phyloP scores from a whole-genome alignment of 1,140 invertebrate species.

The Drosophila sulfurigaster region DNA sequence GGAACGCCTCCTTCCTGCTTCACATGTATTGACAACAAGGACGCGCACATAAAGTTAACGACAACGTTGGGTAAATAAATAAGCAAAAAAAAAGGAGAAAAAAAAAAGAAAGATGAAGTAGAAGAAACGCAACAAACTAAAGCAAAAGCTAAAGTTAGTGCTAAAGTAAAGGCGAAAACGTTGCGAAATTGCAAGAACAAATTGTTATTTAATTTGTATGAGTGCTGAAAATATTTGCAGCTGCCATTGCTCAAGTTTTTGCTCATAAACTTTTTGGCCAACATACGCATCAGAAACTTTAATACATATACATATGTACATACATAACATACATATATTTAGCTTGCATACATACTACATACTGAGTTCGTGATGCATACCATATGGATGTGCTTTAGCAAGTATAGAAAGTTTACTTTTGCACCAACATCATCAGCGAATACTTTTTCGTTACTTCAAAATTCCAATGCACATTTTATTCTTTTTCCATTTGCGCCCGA shows the following conservation, averaged over 20 bases:
- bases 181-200: constrained; percentile 73
- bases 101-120: neutral
- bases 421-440: constrained; percentile 39
- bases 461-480: constrained; percentile 81
- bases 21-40: constrained; percentile 61
- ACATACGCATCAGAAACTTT: constrained; percentile 65
- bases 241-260: constrained; percentile 73
- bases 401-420: constrained; percentile 41
- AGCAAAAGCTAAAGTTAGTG: constrained; percentile 36
- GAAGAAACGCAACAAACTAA: constrained; percentile 16
- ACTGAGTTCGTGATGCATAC: constrained; percentile 1
- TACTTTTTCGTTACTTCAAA: constrained; percentile 52
- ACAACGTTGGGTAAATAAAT: constrained; percentile 33
- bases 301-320: constrained; percentile 26
- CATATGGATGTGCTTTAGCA: constrained; percentile 49
- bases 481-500: constrained; percentile 31
- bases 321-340: constrained; percentile 31
- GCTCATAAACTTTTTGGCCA: constrained; percentile 70
- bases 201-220: constrained; percentile 82
- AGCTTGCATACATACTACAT: neutral
- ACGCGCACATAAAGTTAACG: constrained; percentile 78
- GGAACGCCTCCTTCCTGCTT: neutral
- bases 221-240: constrained; percentile 81
- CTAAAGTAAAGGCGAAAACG: constrained; percentile 47
- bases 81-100: neutral